Evolutionary conservation across 2,797 vertebrate species (phyloP).

Genomic region (Acridotheres tristis): DNA sequence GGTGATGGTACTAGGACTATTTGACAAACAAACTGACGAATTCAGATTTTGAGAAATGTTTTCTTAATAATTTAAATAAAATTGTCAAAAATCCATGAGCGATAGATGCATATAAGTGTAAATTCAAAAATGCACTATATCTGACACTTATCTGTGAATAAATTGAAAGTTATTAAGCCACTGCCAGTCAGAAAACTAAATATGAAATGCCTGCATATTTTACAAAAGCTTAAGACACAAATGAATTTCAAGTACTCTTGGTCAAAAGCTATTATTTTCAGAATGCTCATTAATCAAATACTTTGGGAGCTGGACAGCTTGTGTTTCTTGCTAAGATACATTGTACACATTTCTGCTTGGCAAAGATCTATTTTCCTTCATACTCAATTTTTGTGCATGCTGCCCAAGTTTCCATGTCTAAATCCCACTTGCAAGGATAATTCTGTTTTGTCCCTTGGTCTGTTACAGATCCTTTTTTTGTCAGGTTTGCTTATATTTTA

Average conservation of each 20-base stretch:
- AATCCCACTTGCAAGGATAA: neutral
- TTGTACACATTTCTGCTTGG: neutral
- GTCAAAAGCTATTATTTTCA: slow-evolving; percentile 35
- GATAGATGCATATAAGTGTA: neutral
- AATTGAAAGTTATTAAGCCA: slow-evolving; percentile 1
- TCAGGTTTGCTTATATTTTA: neutral
- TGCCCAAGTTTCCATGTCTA: neutral
- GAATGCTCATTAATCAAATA: slow-evolving; percentile 43
- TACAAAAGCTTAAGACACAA: neutral
- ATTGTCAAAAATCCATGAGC: neutral
- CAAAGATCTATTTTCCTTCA: slow-evolving; percentile 3
- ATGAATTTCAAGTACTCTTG: neutral
- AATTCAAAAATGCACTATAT: neutral
- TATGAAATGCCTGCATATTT: neutral
- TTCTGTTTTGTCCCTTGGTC: neutral
- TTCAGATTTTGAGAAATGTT: neutral
- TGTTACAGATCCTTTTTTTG: neutral
- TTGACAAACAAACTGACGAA: neutral
- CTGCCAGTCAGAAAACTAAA: slow-evolving; percentile 29
- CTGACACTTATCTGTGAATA: neutral
- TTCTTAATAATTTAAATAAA: neutral
- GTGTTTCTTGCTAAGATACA: neutral
- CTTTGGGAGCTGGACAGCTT: slow-evolving; percentile 12
- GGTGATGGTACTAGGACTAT: neutral
- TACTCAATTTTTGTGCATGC: neutral